Base-by-base conservation (phyloP, 2,113 vertebrate species). In the Marmota flaviventris region DNA sequence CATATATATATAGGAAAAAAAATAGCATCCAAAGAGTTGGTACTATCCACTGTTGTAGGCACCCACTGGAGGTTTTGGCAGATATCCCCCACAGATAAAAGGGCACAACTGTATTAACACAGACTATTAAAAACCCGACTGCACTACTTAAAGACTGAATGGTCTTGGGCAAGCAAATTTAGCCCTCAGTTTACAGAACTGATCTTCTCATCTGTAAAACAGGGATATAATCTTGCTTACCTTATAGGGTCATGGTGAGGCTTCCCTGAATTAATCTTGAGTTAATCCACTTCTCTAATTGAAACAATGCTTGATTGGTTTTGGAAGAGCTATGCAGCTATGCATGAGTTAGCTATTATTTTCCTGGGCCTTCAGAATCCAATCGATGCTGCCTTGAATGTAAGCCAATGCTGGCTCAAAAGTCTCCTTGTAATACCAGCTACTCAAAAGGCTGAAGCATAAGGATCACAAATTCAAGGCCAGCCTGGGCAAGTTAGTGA, bases 171-270 rank as follows among this genome's bases (percentile, higher is more conserved):
- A 79, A 94, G 58, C 34, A 25, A 88, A 1, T 18, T 20, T 45
- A 69, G 29, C 39, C 86, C 65, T 76, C 58, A 81, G 29, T 76
- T 81, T 37, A 69, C 48, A 58, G 37, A 85, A 70, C n/a, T 51
- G 48, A 89, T 82, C 53, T 32, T 34, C 85, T 77, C 29, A 51
- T 89, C n/a, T 86, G 69, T 77, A 81, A 92, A 92, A 70, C 48
- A 14, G 53, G 27, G 11, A 32, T 72, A 45, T 69, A 48, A 69
- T 39, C 34, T n/a, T 0, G 12, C 29, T 39, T 85, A 27, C 89
- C 65, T 81, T 67, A 63, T 61, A 61, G 4, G 7, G 16, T 48
- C 22, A 63, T 63, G 22, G 61, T 63, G 24, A 63, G 61, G 61
- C 61, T 51, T 48, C 79, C 51, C 17, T 73, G 72, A 92, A 89